phyloP scores from a whole-genome alignment of 2,888 invertebrate species.

The Pegoplata infirma region DNA sequence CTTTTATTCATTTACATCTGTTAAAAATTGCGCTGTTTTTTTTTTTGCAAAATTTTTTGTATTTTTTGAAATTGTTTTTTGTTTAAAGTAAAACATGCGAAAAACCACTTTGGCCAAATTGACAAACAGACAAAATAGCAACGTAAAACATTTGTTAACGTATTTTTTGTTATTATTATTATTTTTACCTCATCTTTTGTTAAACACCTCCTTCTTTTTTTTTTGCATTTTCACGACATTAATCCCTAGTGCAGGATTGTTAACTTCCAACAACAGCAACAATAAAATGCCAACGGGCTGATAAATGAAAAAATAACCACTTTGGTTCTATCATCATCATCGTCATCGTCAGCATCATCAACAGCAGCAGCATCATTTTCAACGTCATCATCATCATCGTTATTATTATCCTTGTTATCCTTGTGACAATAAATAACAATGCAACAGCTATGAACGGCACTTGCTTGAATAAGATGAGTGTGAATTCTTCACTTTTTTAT shows the following conservation, averaged over 20 bases:
- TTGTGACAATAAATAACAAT: slow-evolving; percentile 50
- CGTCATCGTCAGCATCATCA: background rate
- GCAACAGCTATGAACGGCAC: slow-evolving; percentile 46
- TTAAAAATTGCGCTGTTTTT: slow-evolving; percentile 49
- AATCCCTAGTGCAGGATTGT: slow-evolving; percentile 56
- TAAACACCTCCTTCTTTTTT: slow-evolving; percentile 43
- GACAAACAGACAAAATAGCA: slow-evolving; percentile 67
- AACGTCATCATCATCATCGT: no score
- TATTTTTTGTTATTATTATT: slow-evolving; percentile 40
- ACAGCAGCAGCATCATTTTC: slow-evolving; percentile 9
- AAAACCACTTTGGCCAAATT: slow-evolving; percentile 77
- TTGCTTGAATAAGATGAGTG: slow-evolving; percentile 68
- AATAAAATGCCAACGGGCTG: slow-evolving; percentile 64
- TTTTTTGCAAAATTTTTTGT: slow-evolving; percentile 37
- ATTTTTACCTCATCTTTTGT: slow-evolving; percentile 46
- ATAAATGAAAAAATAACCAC: slow-evolving; percentile 60
- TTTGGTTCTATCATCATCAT: slow-evolving; percentile 47
- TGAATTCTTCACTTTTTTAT: slow-evolving; percentile 75
- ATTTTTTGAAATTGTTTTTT: slow-evolving; percentile 46
- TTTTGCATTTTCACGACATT: slow-evolving; percentile 43
- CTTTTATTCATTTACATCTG: slow-evolving; percentile 1
- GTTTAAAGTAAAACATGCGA: slow-evolving; percentile 76
- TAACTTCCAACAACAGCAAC: slow-evolving; percentile 45
- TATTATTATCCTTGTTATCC: slow-evolving; percentile 29
- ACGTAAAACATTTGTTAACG: slow-evolving; percentile 50